Evolutionary conservation across 1,140 invertebrate genomes (phyloP), one percentile per base, ranked within the genome.

Genomic region (Caenorhabditis briggsae): DNA sequence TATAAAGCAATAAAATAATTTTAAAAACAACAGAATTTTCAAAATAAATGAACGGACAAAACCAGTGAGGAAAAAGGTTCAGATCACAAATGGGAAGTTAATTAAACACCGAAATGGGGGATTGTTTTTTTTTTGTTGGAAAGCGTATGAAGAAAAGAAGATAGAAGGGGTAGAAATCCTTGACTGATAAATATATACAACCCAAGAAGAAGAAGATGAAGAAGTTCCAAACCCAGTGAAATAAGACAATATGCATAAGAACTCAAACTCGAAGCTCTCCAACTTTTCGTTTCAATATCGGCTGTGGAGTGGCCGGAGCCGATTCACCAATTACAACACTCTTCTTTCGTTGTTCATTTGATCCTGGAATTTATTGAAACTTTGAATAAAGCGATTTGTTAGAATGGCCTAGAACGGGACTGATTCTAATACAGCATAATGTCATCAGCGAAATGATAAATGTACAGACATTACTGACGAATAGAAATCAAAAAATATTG

Each of bases 271-370:
- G 70, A 16, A 78, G 70, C 33, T 78, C 70, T 78, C 70, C 70
- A 78, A 78, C 33, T 50, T 78, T 78, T 50, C 70, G 43, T 78
- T n/a, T 78, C 43, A 78, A 20, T 8, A 78, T 78, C 33, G 14
- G 43, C 41, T 50, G 70, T 9, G 70, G 70, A 50, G 70, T 50
- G n/a, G 70, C 6, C n/a, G 70, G 70, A 25, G 70, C 70, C 9
- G 70, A 78, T 50, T 23, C 70, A 7, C 70, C 70, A 14, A 78
- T 78, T 12, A 78, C 70, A 50, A 78, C 70, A 23, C 70, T 78
- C 46, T 78, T 78, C 70, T 78, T 78, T 78, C 70, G 70, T 78
- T 78, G 70, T 53, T 78, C 70, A 78, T 78, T 53, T 50, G 70
- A 50, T 78, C 70, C 70, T 78, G 70, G 50, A 78, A 78, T 23